Conservation (phyloP, 2,113 vertebrate species). For the Camelus bactrianus region DNA sequence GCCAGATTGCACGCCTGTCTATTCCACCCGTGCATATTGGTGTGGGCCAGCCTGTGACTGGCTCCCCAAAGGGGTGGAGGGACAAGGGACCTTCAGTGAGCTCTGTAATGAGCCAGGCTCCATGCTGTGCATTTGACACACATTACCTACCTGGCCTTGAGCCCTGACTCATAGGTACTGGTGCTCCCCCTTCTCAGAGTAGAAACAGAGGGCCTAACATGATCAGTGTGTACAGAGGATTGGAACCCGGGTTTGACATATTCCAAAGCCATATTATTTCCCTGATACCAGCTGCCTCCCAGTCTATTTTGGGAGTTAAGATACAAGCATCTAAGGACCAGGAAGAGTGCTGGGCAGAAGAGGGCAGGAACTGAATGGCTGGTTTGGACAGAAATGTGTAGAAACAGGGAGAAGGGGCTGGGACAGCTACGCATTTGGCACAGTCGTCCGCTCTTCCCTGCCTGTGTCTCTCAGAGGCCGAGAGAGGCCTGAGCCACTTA, state of each 20-base stretch:
- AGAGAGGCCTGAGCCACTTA: neutral
- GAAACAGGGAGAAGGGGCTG: neutral
- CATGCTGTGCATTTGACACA: neutral
- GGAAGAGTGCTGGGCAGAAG: neutral
- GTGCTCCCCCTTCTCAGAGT: neutral
- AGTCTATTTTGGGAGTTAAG: neutral
- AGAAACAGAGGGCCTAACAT: neutral
- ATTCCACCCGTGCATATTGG: fast-evolving
- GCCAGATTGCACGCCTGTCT: neutral
- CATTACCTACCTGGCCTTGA: neutral
- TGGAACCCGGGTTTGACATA: neutral
- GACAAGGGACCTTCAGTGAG: neutral
- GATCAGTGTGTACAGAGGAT: neutral
- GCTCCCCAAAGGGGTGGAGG: neutral
- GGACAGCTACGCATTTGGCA: fast-evolving
- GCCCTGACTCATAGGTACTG: neutral
- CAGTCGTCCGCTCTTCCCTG: neutral
- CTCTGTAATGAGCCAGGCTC: neutral
- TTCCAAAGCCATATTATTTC: neutral
- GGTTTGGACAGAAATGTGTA: neutral
- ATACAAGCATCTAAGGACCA: neutral
- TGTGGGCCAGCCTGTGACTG: neutral
- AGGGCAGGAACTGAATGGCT: neutral
- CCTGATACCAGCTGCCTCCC: neutral
- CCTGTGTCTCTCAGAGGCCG: neutral